phyloP scores from a whole-genome alignment of 2,888 invertebrate genomes.

The Acronicta alni region DNA sequence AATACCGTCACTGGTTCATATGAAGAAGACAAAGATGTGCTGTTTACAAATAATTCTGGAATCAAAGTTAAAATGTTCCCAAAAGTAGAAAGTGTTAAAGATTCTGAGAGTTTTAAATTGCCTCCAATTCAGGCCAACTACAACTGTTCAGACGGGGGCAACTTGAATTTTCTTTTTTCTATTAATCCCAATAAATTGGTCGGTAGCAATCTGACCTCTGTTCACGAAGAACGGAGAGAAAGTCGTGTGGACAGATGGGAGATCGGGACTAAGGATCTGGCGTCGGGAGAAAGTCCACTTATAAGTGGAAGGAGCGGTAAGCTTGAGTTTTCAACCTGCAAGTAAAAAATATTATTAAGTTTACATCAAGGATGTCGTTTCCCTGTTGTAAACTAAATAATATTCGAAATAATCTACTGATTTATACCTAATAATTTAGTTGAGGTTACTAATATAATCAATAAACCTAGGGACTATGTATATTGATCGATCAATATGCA shows the following conservation, averaged over 20 bases:
- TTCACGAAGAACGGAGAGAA: constrained; percentile 60
- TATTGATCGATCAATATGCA: no score
- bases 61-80: constrained; percentile 69
- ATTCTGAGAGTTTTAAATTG: constrained; percentile 66
- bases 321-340: constrained; percentile 14
- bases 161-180: constrained; percentile 73
- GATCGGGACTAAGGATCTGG: constrained; percentile 67
- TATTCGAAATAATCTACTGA: no score
- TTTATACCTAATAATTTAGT: no score
- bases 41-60: constrained; percentile 68
- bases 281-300: constrained; percentile 75
- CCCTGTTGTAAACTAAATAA: no score
- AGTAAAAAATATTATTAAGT: background rate
- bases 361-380: no score
- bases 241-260: constrained; percentile 69
- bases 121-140: constrained; percentile 73
- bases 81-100: constrained; percentile 48
- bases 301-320: constrained; percentile 71
- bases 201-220: constrained; percentile 54
- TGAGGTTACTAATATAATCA: no score
- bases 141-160: constrained; percentile 67
- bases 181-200: constrained; percentile 54
- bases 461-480: no score
- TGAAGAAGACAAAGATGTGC: constrained; percentile 61
- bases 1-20: constrained; percentile 38